Evolutionary conservation across 2,797 vertebrate species (phyloP).

Genomic region (Miopithecus talapoin): DNA sequence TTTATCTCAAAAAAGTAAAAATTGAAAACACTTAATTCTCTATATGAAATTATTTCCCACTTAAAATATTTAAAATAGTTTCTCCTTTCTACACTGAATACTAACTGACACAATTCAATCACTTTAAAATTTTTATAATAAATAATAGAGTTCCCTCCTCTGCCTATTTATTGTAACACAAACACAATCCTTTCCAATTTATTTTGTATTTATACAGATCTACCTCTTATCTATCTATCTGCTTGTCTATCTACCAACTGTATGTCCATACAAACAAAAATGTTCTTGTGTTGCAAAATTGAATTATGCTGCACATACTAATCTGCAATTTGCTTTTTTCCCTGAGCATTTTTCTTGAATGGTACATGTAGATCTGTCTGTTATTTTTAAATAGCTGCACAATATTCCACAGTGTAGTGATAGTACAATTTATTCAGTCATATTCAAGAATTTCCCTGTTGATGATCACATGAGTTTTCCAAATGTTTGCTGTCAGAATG

Average conservation of each 20-base stretch:
- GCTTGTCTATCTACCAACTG: background rate
- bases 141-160: background rate
- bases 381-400: background rate
- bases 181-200: background rate
- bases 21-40: background rate
- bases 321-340: background rate
- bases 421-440: constrained; percentile 12
- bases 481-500: background rate
- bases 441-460: background rate
- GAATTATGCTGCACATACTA: background rate
- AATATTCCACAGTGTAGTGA: background rate
- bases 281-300: background rate
- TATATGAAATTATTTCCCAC: background rate
- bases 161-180: background rate
- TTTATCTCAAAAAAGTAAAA: background rate
- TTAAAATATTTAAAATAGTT: background rate
- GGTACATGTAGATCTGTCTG: background rate
- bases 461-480: background rate
- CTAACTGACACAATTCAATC: background rate
- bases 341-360: background rate
- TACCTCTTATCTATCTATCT: background rate
- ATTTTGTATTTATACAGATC: background rate
- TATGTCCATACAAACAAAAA: background rate
- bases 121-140: background rate
- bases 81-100: background rate